Percentiles rank a stretch among this genome's conserved stretches.
Evolutionary conservation across 2,113 vertebrate species (phyloP).

Genomic region (Solea senegalensis): DNA sequence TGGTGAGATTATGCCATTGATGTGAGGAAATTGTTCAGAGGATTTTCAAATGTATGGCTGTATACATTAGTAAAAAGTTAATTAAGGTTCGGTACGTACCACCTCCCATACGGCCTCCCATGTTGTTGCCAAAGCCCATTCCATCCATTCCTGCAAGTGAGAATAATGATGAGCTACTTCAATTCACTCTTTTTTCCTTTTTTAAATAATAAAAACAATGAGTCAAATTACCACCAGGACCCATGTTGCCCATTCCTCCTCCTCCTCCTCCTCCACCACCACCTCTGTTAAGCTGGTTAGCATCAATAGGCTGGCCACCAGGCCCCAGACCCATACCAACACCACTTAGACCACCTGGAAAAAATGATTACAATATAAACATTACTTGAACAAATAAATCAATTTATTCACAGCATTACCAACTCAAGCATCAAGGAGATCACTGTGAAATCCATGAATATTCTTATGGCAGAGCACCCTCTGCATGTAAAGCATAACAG

Average conservation of each 20-base stretch:
- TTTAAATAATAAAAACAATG: not conserved
- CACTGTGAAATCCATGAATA: too few species aligned
- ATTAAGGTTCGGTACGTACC: constrained; percentile 76
- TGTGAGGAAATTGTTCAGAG: too few species aligned
- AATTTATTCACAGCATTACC: not conserved
- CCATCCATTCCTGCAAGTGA: constrained; percentile 90
- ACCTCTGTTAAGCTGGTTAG: constrained; percentile 90
- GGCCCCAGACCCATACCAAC: constrained; percentile 96
- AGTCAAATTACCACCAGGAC: constrained; percentile 87
- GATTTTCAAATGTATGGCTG: too few species aligned
- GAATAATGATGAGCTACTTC: constrained; percentile 13
- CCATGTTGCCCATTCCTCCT: constrained; percentile 89
- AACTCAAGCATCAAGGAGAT: too few species aligned
- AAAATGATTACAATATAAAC: not conserved
- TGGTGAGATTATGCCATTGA: too few species aligned
- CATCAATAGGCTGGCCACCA: constrained; percentile 96
- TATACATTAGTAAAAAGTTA: too few species aligned
- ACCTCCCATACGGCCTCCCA: constrained; percentile 93
- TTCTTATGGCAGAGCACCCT: too few species aligned
- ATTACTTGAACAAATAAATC: not conserved
- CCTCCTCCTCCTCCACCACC: constrained; percentile 46
- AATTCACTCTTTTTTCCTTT: not conserved
- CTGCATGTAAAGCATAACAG: too few species aligned
- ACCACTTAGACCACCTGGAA: constrained; percentile 93
- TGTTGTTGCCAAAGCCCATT: constrained; percentile 93